Conservation (phyloP, 2,113 vertebrate genomes). For the Psilopogon haemacephalus region DNA sequence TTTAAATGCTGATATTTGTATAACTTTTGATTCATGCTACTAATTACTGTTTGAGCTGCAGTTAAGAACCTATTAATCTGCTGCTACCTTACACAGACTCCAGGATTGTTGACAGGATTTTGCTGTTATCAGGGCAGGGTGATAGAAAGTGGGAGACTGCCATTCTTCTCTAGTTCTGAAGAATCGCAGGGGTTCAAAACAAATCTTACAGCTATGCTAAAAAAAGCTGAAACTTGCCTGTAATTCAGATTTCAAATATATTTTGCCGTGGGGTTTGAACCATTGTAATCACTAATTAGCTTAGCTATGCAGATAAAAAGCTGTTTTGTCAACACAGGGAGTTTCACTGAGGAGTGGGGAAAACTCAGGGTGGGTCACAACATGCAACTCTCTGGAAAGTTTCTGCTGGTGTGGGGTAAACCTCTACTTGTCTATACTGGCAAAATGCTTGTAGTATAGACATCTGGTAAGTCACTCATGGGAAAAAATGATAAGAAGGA, state of each 20-base stretch:
- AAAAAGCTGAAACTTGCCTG: neutral
- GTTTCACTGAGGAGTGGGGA: conserved; percentile 31
- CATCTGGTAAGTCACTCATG: neutral
- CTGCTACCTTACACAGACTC: neutral
- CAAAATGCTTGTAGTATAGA: neutral
- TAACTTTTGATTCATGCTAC: neutral
- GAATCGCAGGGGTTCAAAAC: neutral
- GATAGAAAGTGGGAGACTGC: neutral
- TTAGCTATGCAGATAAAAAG: conserved; percentile 36
- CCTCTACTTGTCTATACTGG: conserved; percentile 39
- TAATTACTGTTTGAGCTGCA: neutral
- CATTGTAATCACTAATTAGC: conserved; percentile 49
- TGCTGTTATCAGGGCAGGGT: neutral
- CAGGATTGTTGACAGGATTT: neutral
- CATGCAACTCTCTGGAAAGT: neutral
- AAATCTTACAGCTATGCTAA: neutral
- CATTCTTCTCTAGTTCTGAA: neutral
- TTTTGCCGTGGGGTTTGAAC: conserved; percentile 19
- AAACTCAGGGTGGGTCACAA: conserved; percentile 26
- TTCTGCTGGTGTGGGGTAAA: neutral
- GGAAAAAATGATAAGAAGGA: conserved; percentile 10
- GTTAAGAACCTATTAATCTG: neutral
- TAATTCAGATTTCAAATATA: neutral
- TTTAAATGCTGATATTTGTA: neutral
- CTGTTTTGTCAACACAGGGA: conserved; percentile 51